phyloP scores from a whole-genome alignment of 2,888 invertebrate species.

The Mycalesis mineus region DNA sequence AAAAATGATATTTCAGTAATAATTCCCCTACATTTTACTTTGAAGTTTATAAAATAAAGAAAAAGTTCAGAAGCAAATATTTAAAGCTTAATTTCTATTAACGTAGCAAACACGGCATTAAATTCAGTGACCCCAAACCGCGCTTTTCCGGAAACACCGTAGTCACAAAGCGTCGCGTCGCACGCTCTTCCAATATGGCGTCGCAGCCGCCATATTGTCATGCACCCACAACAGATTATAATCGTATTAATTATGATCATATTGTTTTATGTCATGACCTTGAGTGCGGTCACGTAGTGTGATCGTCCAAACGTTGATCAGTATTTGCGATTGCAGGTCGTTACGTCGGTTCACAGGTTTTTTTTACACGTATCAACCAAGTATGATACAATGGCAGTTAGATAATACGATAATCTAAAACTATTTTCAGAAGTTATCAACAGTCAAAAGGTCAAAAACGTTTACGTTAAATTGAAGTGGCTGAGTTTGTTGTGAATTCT shows the following conservation, averaged over 20 bases:
- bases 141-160: slow-evolving; percentile 65
- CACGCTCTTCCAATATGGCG: slow-evolving; percentile 49
- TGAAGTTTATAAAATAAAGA: too few relatives aligned
- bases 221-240: slow-evolving; percentile 28
- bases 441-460: slow-evolving; percentile 3
- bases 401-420: too few relatives aligned
- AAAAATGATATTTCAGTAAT: too few relatives aligned
- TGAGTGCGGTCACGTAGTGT: slow-evolving; percentile 59
- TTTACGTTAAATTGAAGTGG: background rate
- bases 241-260: slow-evolving; percentile 56
- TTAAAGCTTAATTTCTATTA: slow-evolving; percentile 1
- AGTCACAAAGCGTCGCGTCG: slow-evolving; percentile 46
- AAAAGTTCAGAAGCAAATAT: too few relatives aligned
- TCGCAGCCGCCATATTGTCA: slow-evolving; percentile 36
- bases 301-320: slow-evolving; percentile 59
- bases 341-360: slow-evolving; percentile 66
- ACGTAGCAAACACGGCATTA: slow-evolving; percentile 18
- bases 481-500: too few relatives aligned
- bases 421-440: slow-evolving; percentile 11
- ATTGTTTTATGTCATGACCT: slow-evolving; percentile 64
- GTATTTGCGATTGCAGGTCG: slow-evolving; percentile 58
- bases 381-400: slow-evolving; percentile 10
- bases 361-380: slow-evolving; percentile 29
- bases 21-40: too few relatives aligned
- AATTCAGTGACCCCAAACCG: slow-evolving; percentile 55